Conservation (phyloP, 2,797 vertebrate species). For the Ciconia nigra region DNA sequence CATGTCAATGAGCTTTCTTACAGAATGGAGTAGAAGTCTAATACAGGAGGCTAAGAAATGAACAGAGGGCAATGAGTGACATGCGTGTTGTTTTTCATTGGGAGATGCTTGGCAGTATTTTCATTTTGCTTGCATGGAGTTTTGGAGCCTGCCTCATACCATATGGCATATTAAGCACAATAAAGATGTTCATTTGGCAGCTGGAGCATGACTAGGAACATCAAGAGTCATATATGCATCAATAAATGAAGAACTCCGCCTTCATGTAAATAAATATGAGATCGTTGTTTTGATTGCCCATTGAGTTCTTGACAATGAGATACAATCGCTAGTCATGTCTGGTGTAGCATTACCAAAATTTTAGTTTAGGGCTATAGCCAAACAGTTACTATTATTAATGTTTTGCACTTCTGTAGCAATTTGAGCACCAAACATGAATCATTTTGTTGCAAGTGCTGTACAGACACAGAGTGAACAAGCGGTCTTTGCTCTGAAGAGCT, state of each 20-base stretch:
- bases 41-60: conserved; percentile 31
- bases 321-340: conserved; percentile 1
- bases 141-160: conserved; percentile 56
- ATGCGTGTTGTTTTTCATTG: conserved; percentile 14
- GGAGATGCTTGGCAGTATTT: conserved; percentile 48
- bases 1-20: not conserved
- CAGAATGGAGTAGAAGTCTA: not conserved
- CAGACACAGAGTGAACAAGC: not conserved
- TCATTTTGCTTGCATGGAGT: conserved; percentile 1
- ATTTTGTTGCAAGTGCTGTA: not conserved
- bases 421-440: not conserved
- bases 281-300: conserved; percentile 49
- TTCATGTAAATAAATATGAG: conserved; percentile 39
- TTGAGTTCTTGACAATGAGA: conserved; percentile 38
- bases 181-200: conserved; percentile 74
- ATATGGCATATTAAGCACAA: conserved; percentile 68
- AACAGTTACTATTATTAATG: not conserved
- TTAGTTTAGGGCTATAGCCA: not conserved
- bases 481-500: not conserved
- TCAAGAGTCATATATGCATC: conserved; percentile 44
- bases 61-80: conserved; percentile 4
- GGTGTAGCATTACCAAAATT: not conserved
- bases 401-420: not conserved
- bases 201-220: conserved; percentile 49
- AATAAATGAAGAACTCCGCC: conserved; percentile 41